These are phyloP conservation scores for Nesoenas mayeri DNA, from an alignment of 2,113 vertebrate species.

Conservation along the genomic window DNA sequence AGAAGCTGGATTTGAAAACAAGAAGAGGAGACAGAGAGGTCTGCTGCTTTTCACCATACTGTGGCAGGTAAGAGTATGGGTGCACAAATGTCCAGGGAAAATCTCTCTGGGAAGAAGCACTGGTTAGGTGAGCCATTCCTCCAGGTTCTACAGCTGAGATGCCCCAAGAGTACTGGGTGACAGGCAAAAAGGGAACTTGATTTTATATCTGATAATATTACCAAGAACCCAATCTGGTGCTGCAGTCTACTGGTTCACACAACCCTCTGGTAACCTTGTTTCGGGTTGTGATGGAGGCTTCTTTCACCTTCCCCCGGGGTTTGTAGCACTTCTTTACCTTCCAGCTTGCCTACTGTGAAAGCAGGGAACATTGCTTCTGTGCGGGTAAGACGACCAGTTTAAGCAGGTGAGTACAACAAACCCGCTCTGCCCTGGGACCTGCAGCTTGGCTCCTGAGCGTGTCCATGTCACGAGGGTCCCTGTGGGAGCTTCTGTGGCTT, in stretches of 20 bases:
- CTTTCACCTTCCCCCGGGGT: not conserved
- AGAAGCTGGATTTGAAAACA: not conserved
- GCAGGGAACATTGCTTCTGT: not conserved
- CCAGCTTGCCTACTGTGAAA: not conserved
- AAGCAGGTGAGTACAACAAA: not conserved
- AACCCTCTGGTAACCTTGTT: not conserved
- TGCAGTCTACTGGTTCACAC: not conserved
- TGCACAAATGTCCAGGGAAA: not conserved
- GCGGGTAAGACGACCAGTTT: not conserved
- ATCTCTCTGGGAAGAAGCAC: not conserved
- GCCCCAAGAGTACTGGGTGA: not conserved
- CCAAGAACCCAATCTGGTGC: not conserved
- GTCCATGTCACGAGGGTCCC: accelerated
- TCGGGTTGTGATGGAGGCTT: not conserved
- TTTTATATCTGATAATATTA: not conserved
- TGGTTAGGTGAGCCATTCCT: not conserved
- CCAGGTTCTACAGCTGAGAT: not conserved
- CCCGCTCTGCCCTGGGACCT: accelerated
- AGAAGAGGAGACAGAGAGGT: not conserved
- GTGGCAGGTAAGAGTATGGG: not conserved
- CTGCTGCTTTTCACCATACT: not conserved
- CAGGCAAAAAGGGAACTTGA: not conserved
- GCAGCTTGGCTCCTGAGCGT: not conserved
- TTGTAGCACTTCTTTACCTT: not conserved
- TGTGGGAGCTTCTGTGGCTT: not conserved